Conservation (phyloP, 1,140 invertebrate species). For the Psix sp. region DNA sequence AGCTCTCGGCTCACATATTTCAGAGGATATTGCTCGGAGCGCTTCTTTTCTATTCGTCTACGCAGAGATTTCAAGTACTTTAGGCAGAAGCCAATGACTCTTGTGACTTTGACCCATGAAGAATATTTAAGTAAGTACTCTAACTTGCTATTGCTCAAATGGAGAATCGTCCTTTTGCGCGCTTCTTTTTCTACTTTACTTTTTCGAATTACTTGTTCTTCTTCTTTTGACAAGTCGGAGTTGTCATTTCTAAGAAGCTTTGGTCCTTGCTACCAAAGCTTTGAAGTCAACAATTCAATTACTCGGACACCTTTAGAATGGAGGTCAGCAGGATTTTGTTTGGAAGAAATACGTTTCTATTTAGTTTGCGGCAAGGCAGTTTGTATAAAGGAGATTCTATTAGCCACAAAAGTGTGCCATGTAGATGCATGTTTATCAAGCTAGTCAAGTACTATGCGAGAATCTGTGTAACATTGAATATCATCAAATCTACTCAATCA, state of each 20-base stretch:
- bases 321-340: slow-evolving; percentile 15
- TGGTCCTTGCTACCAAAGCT: slow-evolving; percentile 24
- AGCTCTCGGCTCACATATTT: too few species aligned
- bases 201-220: background rate
- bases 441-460: slow-evolving; percentile 4
- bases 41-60: too few species aligned
- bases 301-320: background rate
- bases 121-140: too few species aligned
- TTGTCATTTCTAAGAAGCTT: background rate
- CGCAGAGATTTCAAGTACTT: background rate
- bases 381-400: slow-evolving; percentile 9
- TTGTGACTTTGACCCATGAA: too few species aligned
- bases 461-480: slow-evolving; percentile 1
- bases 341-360: slow-evolving; percentile 11
- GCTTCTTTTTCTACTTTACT: background rate
- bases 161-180: too few species aligned
- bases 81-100: too few species aligned
- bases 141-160: too few species aligned
- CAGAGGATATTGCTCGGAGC: too few species aligned
- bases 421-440: background rate
- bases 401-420: slow-evolving; percentile 19
- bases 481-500: background rate
- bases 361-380: slow-evolving; percentile 3
- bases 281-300: background rate
- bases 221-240: background rate